A percentile compares a stretch with the other conserved stretches of the same genome.
These are phyloP conservation scores for Oscheius sp. DNA, from an alignment of 2,888 invertebrate genomes.

Conservation along the genomic window DNA sequence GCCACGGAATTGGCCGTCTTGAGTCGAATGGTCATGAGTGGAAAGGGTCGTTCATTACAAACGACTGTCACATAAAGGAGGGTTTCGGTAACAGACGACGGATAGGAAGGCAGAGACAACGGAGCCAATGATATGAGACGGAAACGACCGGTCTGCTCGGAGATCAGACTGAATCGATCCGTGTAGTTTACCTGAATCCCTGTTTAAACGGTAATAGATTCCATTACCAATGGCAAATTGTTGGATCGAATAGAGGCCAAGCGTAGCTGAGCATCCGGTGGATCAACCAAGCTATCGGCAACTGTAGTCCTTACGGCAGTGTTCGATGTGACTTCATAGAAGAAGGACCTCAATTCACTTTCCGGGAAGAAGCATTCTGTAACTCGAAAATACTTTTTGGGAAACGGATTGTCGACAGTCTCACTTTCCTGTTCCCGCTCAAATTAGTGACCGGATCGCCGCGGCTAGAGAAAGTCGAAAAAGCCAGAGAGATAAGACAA, in stretches of 20 bases:
- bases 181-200: constrained; percentile 50
- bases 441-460: constrained; percentile 28
- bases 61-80: constrained; percentile 65
- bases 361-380: constrained; percentile 59
- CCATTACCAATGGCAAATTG: constrained; percentile 45
- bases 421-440: constrained; percentile 22
- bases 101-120: constrained; percentile 60
- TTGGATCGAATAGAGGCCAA: constrained; percentile 63
- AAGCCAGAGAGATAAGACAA: constrained; percentile 14
- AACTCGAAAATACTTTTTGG: background rate
- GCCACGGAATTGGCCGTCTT: constrained; percentile 60
- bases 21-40: constrained; percentile 66
- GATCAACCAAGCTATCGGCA: constrained; percentile 63
- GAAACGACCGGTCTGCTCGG: constrained; percentile 53
- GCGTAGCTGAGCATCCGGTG: constrained; percentile 60
- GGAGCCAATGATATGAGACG: constrained; percentile 38
- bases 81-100: constrained; percentile 64
- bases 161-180: constrained; percentile 42
- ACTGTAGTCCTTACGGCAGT: constrained; percentile 57
- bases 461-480: constrained; percentile 13
- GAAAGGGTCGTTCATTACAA: constrained; percentile 67
- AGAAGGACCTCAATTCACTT: constrained; percentile 56
- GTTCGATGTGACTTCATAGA: constrained; percentile 58
- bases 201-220: background rate
- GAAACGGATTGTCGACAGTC: background rate